Percentiles rank a stretch among this genome's conserved stretches.
phyloP scores from a whole-genome alignment of 1,140 invertebrate genomes.

The Batillaria attramentaria region DNA sequence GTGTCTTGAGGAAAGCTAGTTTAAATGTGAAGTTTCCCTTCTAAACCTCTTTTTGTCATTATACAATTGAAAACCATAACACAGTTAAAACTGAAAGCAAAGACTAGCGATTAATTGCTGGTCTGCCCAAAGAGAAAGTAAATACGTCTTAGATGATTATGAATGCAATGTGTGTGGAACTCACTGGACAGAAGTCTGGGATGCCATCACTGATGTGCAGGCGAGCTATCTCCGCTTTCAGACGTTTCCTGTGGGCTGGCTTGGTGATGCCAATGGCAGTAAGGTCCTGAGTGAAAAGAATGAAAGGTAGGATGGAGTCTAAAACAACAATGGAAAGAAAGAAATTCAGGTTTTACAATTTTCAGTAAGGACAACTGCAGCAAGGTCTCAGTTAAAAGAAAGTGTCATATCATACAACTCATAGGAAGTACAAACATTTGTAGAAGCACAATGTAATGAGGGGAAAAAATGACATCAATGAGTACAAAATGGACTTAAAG shows the following conservation, averaged over 20 bases:
- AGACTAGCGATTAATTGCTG: neutral
- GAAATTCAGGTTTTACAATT: neutral
- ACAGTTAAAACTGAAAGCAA: too few species aligned
- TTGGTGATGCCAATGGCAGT: constrained; percentile 93
- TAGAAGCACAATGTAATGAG: neutral
- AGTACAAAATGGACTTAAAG: neutral
- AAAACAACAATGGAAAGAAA: neutral
- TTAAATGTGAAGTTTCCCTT: too few species aligned
- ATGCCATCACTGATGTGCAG: constrained; percentile 91
- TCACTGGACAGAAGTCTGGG: constrained; percentile 70
- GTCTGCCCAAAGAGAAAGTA: too few species aligned
- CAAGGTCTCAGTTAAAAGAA: too few species aligned
- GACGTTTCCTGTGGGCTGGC: constrained; percentile 94
- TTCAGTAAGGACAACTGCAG: too few species aligned
- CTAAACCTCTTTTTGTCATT: too few species aligned
- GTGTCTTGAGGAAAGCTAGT: too few species aligned
- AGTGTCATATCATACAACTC: too few species aligned
- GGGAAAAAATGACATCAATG: neutral
- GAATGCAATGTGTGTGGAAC: too few species aligned
- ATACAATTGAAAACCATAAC: too few species aligned
- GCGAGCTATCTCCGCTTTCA: constrained; percentile 96
- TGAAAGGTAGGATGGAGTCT: neutral
- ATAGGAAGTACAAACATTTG: constrained; percentile 5
- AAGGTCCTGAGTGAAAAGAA: constrained; percentile 74
- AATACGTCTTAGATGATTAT: too few species aligned